These are phyloP conservation scores for Asteroscopus sphinx DNA, from an alignment of 2,888 invertebrate species.

Conservation along the genomic window DNA sequence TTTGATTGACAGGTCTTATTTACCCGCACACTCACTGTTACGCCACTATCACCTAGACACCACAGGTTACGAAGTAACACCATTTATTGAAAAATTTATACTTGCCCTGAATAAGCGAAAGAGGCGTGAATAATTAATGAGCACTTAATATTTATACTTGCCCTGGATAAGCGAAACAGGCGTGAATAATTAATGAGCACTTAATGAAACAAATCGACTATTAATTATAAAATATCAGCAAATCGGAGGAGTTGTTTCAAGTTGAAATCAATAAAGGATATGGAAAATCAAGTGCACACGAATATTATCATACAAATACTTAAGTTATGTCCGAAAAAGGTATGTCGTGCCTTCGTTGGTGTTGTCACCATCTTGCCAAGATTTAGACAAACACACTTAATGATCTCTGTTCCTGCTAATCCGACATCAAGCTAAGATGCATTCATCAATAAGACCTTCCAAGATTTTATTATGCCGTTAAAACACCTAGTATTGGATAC, in stretches of 20 bases:
- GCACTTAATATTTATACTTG: no score
- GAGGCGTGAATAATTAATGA: background rate
- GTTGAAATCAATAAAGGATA: conserved; percentile 3
- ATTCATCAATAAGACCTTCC: conserved; percentile 6
- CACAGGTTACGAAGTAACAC: conserved; percentile 7
- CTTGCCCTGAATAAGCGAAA: background rate
- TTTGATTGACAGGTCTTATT: conserved; percentile 53
- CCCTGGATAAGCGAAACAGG: background rate
- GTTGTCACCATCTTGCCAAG: conserved; percentile 14
- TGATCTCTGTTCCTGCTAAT: conserved; percentile 15
- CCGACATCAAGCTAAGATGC: conserved; percentile 4
- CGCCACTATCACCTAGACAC: conserved; percentile 3
- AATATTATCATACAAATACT: conserved; percentile 4
- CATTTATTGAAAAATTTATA: background rate
- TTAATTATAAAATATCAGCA: conserved; percentile 1
- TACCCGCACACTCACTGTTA: conserved; percentile 15
- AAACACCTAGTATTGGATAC: background rate
- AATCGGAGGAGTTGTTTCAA: conserved; percentile 2
- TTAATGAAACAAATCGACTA: background rate
- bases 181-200: background rate
- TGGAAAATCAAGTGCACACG: conserved; percentile 7
- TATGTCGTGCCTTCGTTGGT: conserved; percentile 16
- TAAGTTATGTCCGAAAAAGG: conserved; percentile 17
- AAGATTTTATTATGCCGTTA: conserved; percentile 6
- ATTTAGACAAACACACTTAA: conserved; percentile 2